Evolutionary conservation across 2,888 invertebrate genomes (phyloP).

Genomic region (Halictus ligatus): DNA sequence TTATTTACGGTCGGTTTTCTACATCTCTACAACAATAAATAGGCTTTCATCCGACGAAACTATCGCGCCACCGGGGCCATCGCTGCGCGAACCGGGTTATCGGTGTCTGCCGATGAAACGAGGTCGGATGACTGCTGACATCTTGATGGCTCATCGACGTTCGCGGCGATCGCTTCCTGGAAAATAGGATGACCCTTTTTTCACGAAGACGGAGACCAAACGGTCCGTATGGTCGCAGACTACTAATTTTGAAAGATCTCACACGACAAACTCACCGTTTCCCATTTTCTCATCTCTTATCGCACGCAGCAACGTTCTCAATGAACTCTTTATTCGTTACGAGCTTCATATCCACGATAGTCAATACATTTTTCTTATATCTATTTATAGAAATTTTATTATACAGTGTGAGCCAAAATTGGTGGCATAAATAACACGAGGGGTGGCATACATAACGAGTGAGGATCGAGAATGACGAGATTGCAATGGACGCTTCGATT

Average conservation of each 20-base stretch:
- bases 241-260: neutral
- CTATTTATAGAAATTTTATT: neutral
- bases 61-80: conserved; percentile 51
- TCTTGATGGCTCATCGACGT: conserved; percentile 15
- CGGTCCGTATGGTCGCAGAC: conserved; percentile 22
- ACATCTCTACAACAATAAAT: conserved; percentile 40
- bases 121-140: conserved; percentile 43
- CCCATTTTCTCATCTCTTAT: neutral
- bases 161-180: conserved; percentile 22
- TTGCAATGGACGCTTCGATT: no score
- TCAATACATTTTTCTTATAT: neutral
- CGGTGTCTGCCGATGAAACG: conserved; percentile 38
- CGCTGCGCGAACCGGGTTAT: conserved; percentile 56
- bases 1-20: conserved; percentile 35
- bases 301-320: neutral
- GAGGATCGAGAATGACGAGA: no score
- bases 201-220: neutral
- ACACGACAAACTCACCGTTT: neutral
- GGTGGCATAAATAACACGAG: no score
- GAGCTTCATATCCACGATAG: neutral
- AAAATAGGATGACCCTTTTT: conserved; percentile 21
- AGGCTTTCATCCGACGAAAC: conserved; percentile 34
- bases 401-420: no score
- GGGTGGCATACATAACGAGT: no score
- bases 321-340: neutral